A percentile compares a stretch with the other conserved stretches of the same genome.
These are phyloP conservation scores for Eciton burchellii DNA, from an alignment of 1,140 invertebrate species.

Conservation along the genomic window DNA sequence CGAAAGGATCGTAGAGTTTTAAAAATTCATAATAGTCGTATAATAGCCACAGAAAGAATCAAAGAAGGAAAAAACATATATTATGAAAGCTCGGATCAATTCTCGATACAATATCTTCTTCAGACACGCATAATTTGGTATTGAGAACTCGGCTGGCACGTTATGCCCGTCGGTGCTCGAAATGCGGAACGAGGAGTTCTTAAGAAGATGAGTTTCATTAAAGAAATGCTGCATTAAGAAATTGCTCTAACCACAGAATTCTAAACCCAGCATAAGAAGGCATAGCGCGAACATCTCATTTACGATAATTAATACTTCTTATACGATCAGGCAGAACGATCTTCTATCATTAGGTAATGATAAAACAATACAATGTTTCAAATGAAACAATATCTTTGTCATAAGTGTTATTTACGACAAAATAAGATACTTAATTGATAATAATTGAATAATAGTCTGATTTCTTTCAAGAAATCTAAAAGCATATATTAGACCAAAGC, in stretches of 20 bases:
- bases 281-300: constrained; percentile 46
- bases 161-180: not conserved
- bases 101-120: not conserved
- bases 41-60: not conserved
- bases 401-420: not conserved
- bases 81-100: constrained; percentile 11
- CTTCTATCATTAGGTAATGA: constrained; percentile 46
- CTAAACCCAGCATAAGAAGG: constrained; percentile 16
- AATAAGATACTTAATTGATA: not conserved
- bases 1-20: not conserved
- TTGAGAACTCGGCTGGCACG: not conserved
- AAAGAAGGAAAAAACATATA: too few relatives aligned
- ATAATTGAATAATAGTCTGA: not conserved
- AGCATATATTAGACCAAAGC: too few relatives aligned
- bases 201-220: constrained; percentile 57
- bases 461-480: constrained; percentile 43
- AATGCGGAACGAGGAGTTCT: constrained; percentile 26
- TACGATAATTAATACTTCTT: constrained; percentile 59
- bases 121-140: constrained; percentile 8
- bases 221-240: constrained; percentile 57
- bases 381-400: constrained; percentile 4
- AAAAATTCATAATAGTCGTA: constrained; percentile 1
- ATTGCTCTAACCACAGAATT: constrained; percentile 51
- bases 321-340: constrained; percentile 33
- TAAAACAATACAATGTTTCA: constrained; percentile 40